Evolutionary conservation across 2,888 invertebrate species (phyloP).

Genomic region (Drosophila austrosaltans): DNA sequence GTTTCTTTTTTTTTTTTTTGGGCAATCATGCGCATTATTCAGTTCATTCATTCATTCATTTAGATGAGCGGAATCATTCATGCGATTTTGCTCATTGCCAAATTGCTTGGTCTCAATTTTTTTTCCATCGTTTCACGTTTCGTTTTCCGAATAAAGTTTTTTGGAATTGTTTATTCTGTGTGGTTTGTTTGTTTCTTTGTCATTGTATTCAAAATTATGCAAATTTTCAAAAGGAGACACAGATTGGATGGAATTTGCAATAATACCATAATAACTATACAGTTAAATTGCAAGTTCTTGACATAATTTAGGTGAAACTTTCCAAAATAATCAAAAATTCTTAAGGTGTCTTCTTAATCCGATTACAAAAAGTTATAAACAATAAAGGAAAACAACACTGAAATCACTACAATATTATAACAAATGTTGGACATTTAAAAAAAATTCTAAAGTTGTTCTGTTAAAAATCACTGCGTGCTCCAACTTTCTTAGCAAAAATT

Average conservation of each 20-base stretch:
- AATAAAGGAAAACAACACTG: not conserved
- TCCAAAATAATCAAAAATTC: conserved; percentile 12
- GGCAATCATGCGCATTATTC: conserved; percentile 65
- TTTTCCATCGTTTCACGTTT: conserved; percentile 15
- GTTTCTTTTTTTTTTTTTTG: conserved; percentile 34
- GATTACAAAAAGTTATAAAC: conserved; percentile 2
- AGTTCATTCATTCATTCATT: conserved; percentile 56
- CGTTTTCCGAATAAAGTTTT: not conserved
- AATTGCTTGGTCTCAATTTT: conserved; percentile 39
- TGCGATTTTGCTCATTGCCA: conserved; percentile 53
- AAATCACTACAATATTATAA: no score
- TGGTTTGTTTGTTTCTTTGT: not conserved
- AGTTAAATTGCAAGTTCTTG: conserved; percentile 13
- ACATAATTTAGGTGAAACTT: conserved; percentile 5
- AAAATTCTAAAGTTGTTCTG: no score
- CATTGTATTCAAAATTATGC: conserved; percentile 40
- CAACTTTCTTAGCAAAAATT: not conserved
- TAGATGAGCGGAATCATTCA: conserved; percentile 48
- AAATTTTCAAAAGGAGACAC: conserved; percentile 1
- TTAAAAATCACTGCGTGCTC: no score
- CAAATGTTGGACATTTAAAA: no score
- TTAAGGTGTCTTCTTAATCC: not conserved
- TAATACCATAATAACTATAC: conserved; percentile 9
- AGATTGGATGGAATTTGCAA: conserved; percentile 8
- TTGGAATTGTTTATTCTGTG: conserved; percentile 1